Evolutionary conservation across 1,140 invertebrate genomes (phyloP).

Genomic region (Drosophila obscura): DNA sequence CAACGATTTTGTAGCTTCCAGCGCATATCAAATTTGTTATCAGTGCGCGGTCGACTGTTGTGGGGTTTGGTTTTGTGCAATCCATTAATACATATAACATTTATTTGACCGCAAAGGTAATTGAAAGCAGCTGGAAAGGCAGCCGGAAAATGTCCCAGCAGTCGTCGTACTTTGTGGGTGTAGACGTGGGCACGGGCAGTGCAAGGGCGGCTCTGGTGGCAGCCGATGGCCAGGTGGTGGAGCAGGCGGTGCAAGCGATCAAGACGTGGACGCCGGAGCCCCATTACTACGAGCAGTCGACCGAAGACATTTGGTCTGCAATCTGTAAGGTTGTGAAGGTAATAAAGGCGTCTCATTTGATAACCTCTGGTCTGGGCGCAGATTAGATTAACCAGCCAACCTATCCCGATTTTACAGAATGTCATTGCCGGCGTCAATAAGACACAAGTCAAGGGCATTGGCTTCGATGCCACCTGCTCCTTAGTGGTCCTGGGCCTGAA

Average conservation of each 20-base stretch:
- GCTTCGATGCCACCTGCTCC: slow-evolving; percentile 98
- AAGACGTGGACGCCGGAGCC: slow-evolving; percentile 90
- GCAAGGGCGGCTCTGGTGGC: slow-evolving; percentile 92
- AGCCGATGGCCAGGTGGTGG: slow-evolving; percentile 87
- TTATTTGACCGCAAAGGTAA: slow-evolving; percentile 70
- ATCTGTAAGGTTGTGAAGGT: slow-evolving; percentile 80
- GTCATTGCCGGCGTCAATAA: slow-evolving; percentile 86
- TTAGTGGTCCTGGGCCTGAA: slow-evolving; percentile 91
- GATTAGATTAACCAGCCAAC: slow-evolving; percentile 64
- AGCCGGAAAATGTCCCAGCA: slow-evolving; percentile 22
- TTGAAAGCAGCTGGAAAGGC: slow-evolving; percentile 21
- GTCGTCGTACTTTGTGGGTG: slow-evolving; percentile 90
- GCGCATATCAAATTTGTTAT: slow-evolving; percentile 57
- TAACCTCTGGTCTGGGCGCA: slow-evolving; percentile 21
- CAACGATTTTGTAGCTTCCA: slow-evolving; percentile 12
- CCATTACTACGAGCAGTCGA: slow-evolving; percentile 96
- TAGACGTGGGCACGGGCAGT: slow-evolving; percentile 97
- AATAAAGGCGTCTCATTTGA: slow-evolving; percentile 9
- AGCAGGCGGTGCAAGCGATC: slow-evolving; percentile 87
- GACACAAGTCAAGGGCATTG: slow-evolving; percentile 90
- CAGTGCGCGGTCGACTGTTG: slow-evolving; percentile 48
- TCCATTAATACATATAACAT: slow-evolving; percentile 48
- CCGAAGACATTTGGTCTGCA: slow-evolving; percentile 93
- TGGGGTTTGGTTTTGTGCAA: slow-evolving; percentile 49
- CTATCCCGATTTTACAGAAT: slow-evolving; percentile 84